Conservation (phyloP, 1,140 invertebrate genomes). For the Drosophila eugracilis region DNA sequence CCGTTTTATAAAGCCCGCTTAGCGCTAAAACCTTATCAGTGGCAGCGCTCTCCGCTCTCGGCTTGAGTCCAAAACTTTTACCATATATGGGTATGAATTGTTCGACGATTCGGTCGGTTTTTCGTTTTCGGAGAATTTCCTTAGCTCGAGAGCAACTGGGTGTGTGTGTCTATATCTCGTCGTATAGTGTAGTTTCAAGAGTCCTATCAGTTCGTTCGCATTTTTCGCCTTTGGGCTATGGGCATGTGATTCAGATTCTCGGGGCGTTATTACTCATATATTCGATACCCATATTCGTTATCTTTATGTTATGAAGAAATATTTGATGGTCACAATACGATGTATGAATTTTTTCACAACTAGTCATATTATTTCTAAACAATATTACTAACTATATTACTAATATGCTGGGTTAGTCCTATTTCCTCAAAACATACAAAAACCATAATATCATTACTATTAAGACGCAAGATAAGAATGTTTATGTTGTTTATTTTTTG, state of each 20-base stretch:
- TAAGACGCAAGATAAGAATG: too few relatives aligned
- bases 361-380: constrained; percentile 6
- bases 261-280: constrained; percentile 25
- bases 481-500: too few relatives aligned
- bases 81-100: constrained; percentile 84
- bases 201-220: constrained; percentile 28
- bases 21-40: constrained; percentile 59
- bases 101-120: constrained; percentile 50
- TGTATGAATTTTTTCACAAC: constrained; percentile 6
- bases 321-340: constrained; percentile 10
- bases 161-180: constrained; percentile 13
- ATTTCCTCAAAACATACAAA: too few relatives aligned
- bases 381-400: not conserved
- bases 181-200: constrained; percentile 11
- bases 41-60: constrained; percentile 57
- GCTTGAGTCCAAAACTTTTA: constrained; percentile 68
- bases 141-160: constrained; percentile 4
- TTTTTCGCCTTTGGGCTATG: constrained; percentile 10
- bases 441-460: too few relatives aligned
- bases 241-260: constrained; percentile 29
- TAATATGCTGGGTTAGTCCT: not conserved
- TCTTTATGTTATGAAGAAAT: constrained; percentile 34
- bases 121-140: constrained; percentile 67
- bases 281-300: constrained; percentile 9
- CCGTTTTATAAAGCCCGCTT: constrained; percentile 77